Evolutionary conservation across 2,888 invertebrate genomes (phyloP), one percentile per base, ranked within the genome.

Genomic region (Cheilosia grossa): DNA sequence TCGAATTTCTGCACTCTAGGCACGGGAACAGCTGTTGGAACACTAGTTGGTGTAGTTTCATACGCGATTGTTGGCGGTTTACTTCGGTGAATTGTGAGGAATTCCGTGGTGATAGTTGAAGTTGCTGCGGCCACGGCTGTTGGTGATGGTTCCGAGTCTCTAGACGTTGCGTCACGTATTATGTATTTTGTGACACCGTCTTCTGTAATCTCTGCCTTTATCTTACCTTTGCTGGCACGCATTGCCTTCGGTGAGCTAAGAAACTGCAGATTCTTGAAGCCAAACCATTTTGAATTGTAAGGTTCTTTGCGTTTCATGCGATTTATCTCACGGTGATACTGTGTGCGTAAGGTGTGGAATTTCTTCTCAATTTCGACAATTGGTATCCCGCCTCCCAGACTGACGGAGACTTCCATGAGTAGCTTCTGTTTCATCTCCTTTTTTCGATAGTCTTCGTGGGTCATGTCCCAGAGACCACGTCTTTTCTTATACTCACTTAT

Each of bases 331-430:
- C 94, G 92, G 87, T 94, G 94, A 87, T 94, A 94, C 82, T 94
- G 94, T 1, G 94, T 94, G 4, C 94, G 92, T 47, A 94, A 90
- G 78, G 94, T 94, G 86, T 94, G 94, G 66, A 94, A 94, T 87
- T 94, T 94, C 88, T 94, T 94, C 1, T 94, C 94, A 30, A 93
- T 91, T 87, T 94, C 94, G 4, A 92, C 91, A 27, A 90, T 89
- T 0, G 91, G 89, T 75, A 91, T 90, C 27, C 89, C 89, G 90
- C 91, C 87, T 90, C 91, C 90, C 7, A 92, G 87, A 27, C 89
- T 90, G 0, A 86, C 88, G 0, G 90, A 89, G 1, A 92, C 91
- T 78, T 92, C 91, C 33, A 88, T 88, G 1, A 92, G 87, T 1
- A 92, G 88, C 49, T 89, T 89, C 49, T 90, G 90, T 82, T 92